Conservation (phyloP, 2,888 invertebrate species). For the Torymus tubicola region DNA sequence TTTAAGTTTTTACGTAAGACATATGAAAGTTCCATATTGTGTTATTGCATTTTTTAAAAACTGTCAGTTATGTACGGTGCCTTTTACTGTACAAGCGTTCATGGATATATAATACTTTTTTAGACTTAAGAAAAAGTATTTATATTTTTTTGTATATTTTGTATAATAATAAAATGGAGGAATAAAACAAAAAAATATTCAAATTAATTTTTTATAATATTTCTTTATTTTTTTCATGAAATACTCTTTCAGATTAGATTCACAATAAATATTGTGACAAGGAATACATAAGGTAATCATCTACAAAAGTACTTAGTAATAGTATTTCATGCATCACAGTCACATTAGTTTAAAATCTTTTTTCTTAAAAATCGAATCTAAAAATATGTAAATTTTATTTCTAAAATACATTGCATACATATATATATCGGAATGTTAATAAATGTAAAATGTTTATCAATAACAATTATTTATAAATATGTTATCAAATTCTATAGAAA, state of each 20-base stretch:
- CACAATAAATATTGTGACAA: conserved; percentile 9
- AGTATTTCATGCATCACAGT: conserved; percentile 55
- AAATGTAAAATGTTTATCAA: conserved; percentile 18
- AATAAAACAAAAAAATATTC: conserved; percentile 42
- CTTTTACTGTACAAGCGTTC: conserved; percentile 45
- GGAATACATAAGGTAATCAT: neutral
- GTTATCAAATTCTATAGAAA: conserved; percentile 15
- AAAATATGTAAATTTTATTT: conserved; percentile 49
- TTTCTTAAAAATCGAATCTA: conserved; percentile 44
- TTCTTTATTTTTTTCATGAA: conserved; percentile 46
- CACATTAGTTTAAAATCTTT: conserved; percentile 45
- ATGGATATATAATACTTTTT: conserved; percentile 39
- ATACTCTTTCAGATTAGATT: conserved; percentile 32
- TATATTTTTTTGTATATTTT: conserved; percentile 58
- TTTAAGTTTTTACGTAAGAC: conserved; percentile 39
- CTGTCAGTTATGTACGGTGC: conserved; percentile 32
- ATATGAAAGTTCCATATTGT: conserved; percentile 42
- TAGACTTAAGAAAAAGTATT: conserved; percentile 50
- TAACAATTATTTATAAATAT: conserved; percentile 27
- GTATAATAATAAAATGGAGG: conserved; percentile 49
- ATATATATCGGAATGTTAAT: conserved; percentile 35
- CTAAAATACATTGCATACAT: conserved; percentile 23
- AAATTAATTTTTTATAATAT: conserved; percentile 50
- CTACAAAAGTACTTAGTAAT: conserved; percentile 20
- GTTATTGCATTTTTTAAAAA: conserved; percentile 43